phyloP scores from a whole-genome alignment of 1,140 invertebrate genomes.

The Arctopsyche grandis region DNA sequence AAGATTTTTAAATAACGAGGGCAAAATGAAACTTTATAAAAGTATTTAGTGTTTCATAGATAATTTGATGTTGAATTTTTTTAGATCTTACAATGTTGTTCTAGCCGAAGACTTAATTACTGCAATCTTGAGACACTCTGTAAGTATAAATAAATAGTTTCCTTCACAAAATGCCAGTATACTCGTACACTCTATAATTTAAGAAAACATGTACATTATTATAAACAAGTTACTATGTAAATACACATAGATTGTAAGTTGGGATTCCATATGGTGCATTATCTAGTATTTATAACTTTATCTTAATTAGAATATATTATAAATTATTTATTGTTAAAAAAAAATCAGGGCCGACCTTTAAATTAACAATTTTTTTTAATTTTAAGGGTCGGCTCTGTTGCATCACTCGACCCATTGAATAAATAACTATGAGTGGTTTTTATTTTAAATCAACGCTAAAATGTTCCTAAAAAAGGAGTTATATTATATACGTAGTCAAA shows the following conservation, averaged over 20 bases:
- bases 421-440: no score
- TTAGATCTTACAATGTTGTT: no score
- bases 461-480: constrained; percentile 19
- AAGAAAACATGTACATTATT: constrained; percentile 27
- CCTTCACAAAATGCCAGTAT: constrained; percentile 36
- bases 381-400: background rate
- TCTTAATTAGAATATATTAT: background rate
- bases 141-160: background rate
- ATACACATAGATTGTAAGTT: constrained; percentile 45
- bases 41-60: no score
- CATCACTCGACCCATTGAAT: no score
- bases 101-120: no score
- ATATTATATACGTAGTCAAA: no score
- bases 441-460: background rate
- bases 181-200: constrained; percentile 18
- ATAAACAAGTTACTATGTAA: constrained; percentile 49
- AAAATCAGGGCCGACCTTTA: no score
- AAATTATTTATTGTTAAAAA: no score
- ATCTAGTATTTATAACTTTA: constrained; percentile 42
- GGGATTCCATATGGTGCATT: constrained; percentile 54
- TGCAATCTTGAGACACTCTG: no score
- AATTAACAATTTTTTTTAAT: background rate
- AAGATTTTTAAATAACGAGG: no score
- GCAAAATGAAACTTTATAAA: no score
- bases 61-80: no score